Percentiles rank a stretch among this genome's conserved stretches.
Conservation (phyloP, 1,140 invertebrate species). For the Euura lappo region DNA sequence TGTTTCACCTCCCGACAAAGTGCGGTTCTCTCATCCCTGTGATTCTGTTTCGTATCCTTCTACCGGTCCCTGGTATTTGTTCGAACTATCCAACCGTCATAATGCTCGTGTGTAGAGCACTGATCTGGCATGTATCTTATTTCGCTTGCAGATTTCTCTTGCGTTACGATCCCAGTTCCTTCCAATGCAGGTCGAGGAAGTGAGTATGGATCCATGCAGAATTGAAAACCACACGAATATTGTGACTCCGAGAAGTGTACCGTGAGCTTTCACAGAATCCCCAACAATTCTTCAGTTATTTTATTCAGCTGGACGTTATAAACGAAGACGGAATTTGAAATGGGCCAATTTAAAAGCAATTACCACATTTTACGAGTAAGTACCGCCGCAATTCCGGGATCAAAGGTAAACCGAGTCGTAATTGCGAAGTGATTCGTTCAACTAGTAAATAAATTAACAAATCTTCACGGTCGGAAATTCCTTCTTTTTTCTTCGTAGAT, state of each 20-base stretch:
- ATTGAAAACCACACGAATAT: no score
- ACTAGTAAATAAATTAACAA: neutral
- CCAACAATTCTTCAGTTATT: no score
- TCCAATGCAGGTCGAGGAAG: no score
- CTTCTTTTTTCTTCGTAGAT: no score
- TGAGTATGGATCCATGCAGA: no score
- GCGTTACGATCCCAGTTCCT: no score
- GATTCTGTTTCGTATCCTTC: neutral
- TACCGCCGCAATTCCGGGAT: neutral
- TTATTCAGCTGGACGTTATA: neutral
- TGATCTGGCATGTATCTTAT: neutral
- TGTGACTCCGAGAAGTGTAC: no score
- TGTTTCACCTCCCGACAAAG: neutral
- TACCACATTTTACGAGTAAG: neutral
- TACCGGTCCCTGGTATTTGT: neutral
- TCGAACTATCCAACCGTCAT: constrained; percentile 4
- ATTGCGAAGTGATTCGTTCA: neutral
- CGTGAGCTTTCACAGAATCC: no score
- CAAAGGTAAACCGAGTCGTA: neutral
- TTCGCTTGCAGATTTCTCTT: neutral
- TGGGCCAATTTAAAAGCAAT: neutral
- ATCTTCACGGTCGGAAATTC: no score
- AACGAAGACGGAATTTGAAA: neutral
- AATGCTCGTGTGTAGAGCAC: neutral
- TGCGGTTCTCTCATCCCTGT: neutral